Percentiles rank a stretch among this genome's conserved stretches.
Evolutionary conservation across 2,113 vertebrate species (phyloP).

Genomic region (Ophiodon elongatus): DNA sequence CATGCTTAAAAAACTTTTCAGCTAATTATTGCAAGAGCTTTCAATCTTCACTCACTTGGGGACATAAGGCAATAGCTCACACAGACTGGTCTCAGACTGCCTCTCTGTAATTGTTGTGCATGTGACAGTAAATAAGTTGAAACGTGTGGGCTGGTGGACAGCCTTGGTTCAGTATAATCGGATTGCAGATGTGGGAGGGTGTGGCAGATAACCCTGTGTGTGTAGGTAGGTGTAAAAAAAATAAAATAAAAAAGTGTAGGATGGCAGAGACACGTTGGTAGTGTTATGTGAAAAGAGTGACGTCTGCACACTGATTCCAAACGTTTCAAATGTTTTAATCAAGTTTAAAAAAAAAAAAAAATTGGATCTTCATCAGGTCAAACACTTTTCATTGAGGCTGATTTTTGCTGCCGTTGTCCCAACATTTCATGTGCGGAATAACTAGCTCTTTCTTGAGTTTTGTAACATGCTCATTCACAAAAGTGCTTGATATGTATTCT

Average conservation of each 20-base stretch:
- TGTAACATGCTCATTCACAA: not conserved
- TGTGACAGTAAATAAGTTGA: not conserved
- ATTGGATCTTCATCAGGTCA: not conserved
- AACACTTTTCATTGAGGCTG: not conserved
- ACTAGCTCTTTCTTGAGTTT: not conserved
- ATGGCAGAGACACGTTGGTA: not conserved
- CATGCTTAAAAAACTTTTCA: not conserved
- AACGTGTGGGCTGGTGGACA: not conserved
- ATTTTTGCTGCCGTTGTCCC: not conserved
- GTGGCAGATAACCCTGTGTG: slow-evolving; percentile 5
- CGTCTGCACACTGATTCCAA: not conserved
- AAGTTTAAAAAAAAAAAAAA: no score
- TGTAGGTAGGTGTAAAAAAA: not conserved
- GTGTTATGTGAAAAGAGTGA: not conserved
- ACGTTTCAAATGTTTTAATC: not conserved
- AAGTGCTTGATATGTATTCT: not conserved
- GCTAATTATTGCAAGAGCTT: slow-evolving; percentile 5
- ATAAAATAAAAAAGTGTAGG: not conserved
- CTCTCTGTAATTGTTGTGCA: not conserved
- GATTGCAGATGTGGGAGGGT: slow-evolving; percentile 1
- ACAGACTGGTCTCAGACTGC: not conserved
- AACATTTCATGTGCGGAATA: not conserved
- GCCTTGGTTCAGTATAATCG: not conserved
- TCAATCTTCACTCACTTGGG: not conserved
- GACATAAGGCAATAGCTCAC: not conserved